Percentiles rank a stretch among this genome's conserved stretches.
phyloP scores from a whole-genome alignment of 2,797 vertebrate species.

The Diglossa cyanea region DNA sequence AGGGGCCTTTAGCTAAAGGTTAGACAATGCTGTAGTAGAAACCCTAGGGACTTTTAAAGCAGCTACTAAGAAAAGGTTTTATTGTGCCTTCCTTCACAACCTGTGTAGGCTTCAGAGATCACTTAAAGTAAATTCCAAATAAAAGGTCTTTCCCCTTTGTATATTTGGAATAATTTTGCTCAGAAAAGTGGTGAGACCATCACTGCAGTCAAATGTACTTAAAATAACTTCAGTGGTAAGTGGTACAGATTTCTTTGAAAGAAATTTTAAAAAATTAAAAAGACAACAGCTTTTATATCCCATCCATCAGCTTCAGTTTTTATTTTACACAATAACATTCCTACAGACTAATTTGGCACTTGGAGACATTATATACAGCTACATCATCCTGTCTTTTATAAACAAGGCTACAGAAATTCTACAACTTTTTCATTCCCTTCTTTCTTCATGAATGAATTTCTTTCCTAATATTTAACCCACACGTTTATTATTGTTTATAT shows the following conservation, averaged over 20 bases:
- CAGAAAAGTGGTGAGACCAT: background rate
- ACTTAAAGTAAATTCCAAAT: background rate
- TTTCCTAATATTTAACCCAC: background rate
- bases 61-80: background rate
- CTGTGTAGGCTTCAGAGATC: background rate
- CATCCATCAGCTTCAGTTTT: background rate
- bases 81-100: background rate
- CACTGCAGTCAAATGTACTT: background rate
- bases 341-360: background rate
- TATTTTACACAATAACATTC: background rate
- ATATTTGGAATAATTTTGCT: background rate
- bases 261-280: background rate
- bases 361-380: background rate
- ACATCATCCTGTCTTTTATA: background rate
- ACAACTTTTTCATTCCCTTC: background rate
- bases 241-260: background rate
- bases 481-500: background rate
- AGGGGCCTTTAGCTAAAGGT: slow-evolving; percentile 27
- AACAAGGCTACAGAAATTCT: background rate
- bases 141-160: background rate
- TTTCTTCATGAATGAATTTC: background rate
- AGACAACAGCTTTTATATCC: background rate
- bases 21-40: background rate
- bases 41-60: background rate
- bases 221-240: background rate